Evolutionary conservation across 2,113 vertebrate genomes (phyloP).

Genomic region (Chloropsis hardwickii): DNA sequence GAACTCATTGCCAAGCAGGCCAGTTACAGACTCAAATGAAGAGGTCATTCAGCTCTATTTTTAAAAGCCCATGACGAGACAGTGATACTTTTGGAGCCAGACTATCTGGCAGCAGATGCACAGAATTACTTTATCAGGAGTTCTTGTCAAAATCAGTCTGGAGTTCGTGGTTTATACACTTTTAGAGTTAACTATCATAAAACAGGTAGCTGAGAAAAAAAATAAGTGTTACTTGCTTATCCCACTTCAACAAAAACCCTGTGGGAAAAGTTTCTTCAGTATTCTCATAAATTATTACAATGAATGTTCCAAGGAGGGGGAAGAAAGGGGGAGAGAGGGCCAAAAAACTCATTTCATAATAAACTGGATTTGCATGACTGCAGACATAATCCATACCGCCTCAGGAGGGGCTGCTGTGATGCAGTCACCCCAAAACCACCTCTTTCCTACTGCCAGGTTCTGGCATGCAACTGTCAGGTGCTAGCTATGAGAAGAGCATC

Average conservation of each 20-base stretch:
- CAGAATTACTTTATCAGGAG: not conserved
- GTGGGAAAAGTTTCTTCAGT: not conserved
- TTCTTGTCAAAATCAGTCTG: not conserved
- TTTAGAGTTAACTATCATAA: not conserved
- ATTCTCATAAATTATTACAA: not conserved
- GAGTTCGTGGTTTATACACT: not conserved
- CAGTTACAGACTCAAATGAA: not conserved
- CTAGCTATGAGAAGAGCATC: not conserved
- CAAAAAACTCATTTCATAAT: not conserved
- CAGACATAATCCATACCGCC: not conserved
- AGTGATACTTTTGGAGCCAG: not conserved
- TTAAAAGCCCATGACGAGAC: not conserved
- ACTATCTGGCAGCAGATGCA: not conserved
- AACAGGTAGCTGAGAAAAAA: not conserved
- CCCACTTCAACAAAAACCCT: not conserved
- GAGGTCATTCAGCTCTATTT: not conserved
- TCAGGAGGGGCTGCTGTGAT: not conserved
- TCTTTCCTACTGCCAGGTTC: not conserved
- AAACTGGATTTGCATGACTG: not conserved
- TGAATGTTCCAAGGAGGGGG: not conserved
- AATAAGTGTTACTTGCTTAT: not conserved
- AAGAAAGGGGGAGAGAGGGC: not conserved
- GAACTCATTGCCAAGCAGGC: not conserved
- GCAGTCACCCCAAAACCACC: not conserved
- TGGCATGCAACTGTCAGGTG: accelerated